Base-by-base conservation (phyloP, 2,797 vertebrate genomes). In the Hippocampus kuda region DNA sequence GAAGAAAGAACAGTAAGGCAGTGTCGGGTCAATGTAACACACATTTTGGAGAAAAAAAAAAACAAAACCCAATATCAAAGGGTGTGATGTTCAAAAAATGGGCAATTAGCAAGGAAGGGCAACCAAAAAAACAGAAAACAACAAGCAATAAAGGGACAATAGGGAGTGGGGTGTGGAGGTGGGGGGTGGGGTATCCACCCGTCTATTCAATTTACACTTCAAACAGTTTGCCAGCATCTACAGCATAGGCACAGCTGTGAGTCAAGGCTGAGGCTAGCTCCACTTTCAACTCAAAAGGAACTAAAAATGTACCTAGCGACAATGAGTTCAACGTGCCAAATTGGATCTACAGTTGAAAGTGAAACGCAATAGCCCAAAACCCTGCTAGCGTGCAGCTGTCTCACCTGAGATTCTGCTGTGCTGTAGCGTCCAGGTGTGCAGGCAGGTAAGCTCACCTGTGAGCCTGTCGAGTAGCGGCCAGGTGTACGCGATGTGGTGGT, bases 401-500 rank as follows among this genome's bases (percentile, higher is more conserved):
- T 90, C 88, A 90, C 89, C 89, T 90, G 89, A 72, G 89, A 90
- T 77, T 90, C 87, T 73, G 89, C 87, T 79, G 88, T 90, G 85
- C 88, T 88, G 89, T 89, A 89, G 83, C 87, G 89, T 88, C 89
- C 89, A 60, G 88, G 81, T 81, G 86, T 86, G 85, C 85, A 88
- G 88, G 89, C 87, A 85, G 84, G 85, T 86, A 90, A 89, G 88
- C 88, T 92, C 93, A 99, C 97, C 94, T 99, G 97, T 83, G 97
- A 98, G 89, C 95, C 95, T 82, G 97, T 95, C 70, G 96, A 95
- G 77, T 99, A 99, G 79, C 95, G 93, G 84, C 95, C 95, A 15
- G 96, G 95, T 67, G 95, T 96, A 86, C 96, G 88, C 15, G 95
- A 95, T 68, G 93, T 94, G 85, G 94, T 96, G 82, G 94, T 94